Conservation (phyloP, 2,888 invertebrate genomes). For the Desoria tigrina region DNA sequence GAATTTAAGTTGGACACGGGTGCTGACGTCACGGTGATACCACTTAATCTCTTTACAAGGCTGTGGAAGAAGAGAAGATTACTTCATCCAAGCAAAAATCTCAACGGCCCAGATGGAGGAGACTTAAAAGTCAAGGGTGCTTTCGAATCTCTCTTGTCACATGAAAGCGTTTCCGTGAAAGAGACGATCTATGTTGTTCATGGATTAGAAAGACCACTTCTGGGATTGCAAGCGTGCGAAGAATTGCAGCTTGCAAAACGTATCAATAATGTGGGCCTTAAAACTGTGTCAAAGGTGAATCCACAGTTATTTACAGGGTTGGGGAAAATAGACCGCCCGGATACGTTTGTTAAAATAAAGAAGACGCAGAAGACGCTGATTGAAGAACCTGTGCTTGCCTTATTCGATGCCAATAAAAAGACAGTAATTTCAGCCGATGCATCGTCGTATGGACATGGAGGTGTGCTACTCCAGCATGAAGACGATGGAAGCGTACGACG, state of each 20-base stretch:
- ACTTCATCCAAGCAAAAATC: not conserved
- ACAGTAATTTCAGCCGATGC: constrained; percentile 54
- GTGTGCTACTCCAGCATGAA: constrained; percentile 54
- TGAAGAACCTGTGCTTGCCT: constrained; percentile 54
- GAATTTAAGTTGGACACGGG: constrained; percentile 36
- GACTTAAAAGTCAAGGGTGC: not conserved
- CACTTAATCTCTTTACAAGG: constrained; percentile 5
- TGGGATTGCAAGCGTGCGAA: too few species aligned
- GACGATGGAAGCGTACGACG: constrained; percentile 51
- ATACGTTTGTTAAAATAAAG: too few species aligned
- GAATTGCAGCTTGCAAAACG: too few species aligned
- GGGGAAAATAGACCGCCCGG: too few species aligned
- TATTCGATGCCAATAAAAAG: constrained; percentile 48
- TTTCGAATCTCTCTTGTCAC: not conserved
- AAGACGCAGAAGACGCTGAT: constrained; percentile 34
- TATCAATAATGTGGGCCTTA: too few species aligned
- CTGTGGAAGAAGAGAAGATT: constrained; percentile 7
- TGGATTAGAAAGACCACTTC: constrained; percentile 14
- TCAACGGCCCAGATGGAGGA: constrained; percentile 17
- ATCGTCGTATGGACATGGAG: constrained; percentile 55
- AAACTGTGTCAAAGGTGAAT: too few species aligned
- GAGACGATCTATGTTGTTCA: constrained; percentile 11
- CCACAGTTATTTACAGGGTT: too few species aligned
- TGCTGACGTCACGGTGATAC: constrained; percentile 36
- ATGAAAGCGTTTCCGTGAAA: not conserved